Base-by-base conservation (phyloP, 2,888 invertebrate species). In the Drosophila cyrtoloma region DNA sequence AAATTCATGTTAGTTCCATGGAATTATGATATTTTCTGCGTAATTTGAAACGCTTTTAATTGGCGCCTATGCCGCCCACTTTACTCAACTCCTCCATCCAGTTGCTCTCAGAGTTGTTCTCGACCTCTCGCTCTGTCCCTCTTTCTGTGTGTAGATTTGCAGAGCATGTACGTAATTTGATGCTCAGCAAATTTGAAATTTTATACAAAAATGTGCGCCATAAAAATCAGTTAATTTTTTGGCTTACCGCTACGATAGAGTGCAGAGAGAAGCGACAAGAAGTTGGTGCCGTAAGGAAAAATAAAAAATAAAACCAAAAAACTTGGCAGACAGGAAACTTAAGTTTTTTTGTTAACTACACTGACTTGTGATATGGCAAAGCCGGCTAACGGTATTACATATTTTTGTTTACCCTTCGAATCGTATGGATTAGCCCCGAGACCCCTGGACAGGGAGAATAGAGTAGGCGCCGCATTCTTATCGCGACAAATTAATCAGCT, bases 401-500 rank as follows among this genome's bases (percentile, higher is more conserved):
- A 88, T 86, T 90, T 90, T 70, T 90, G 89, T 86, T 87, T 87
- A 89, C 89, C 89, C 89, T 89, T 90, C 78, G 80, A 90, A 83
- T 90, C 73, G 75, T 61, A 69, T 74, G 89, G 86, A 90, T 87
- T 84, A 87, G 82, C 75, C 68, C 53, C 76, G 32, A 63, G 64
- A 60, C 50, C 37, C 65, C 51, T 33, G 19, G 44, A 5, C 14
- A 10, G 50, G 37, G 22, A 4, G 56, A 39, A 28, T 32, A 30
- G 51, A 65, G 77, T 69, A 71, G 80, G 65, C 80, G 80, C 86
- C 84, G 87, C 80, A 81, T 77, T 87, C 89, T 91, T 90, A 91
- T 90, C 90, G 84, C 76, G 74, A 73, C 77, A 90, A 91, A 90
- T 91, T 91, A 90, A 90, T 90, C 90, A 86, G 90, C 91, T 90